A percentile compares a stretch with the other conserved stretches of the same genome.
These are phyloP conservation scores for Diprion similis DNA, from an alignment of 1,140 invertebrate species.

Conservation along the genomic window DNA sequence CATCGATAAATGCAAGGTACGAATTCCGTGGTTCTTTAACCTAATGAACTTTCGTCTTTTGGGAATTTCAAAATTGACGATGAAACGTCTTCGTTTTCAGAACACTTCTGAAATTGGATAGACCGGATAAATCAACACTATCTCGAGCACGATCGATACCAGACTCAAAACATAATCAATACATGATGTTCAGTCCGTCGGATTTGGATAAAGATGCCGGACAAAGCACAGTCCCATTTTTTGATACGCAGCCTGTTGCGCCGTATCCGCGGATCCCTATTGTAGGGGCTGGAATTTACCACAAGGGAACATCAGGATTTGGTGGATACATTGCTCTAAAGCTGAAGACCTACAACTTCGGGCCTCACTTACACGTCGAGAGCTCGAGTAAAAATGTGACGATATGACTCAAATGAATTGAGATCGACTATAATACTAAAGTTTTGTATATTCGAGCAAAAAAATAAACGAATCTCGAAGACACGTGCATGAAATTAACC, in stretches of 20 bases:
- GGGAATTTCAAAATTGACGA: constrained; percentile 19
- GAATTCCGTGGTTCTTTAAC: constrained; percentile 12
- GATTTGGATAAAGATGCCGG: constrained; percentile 82
- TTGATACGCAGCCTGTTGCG: constrained; percentile 78
- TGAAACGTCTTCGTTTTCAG: constrained; percentile 50
- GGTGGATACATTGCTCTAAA: constrained; percentile 83
- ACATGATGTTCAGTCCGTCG: constrained; percentile 76
- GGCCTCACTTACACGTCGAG: constrained; percentile 65
- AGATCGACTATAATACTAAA: not conserved
- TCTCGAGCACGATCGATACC: constrained; percentile 63
- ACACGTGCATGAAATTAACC: too few relatives aligned
- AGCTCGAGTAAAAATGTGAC: constrained; percentile 27
- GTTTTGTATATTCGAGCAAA: not conserved
- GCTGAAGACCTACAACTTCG: constrained; percentile 78
- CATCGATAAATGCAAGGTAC: constrained; percentile 43
- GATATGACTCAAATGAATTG: constrained; percentile 34
- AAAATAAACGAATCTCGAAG: too few relatives aligned
- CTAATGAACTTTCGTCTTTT: constrained; percentile 13
- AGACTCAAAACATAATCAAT: constrained; percentile 76
- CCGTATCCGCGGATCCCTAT: constrained; percentile 69
- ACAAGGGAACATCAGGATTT: constrained; percentile 73
- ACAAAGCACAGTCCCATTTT: constrained; percentile 85
- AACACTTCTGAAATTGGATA: constrained; percentile 63
- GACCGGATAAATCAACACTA: constrained; percentile 75
- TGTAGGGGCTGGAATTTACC: constrained; percentile 78